Conservation (phyloP, 2,113 vertebrate species). For the Chrysochloris asiatica region DNA sequence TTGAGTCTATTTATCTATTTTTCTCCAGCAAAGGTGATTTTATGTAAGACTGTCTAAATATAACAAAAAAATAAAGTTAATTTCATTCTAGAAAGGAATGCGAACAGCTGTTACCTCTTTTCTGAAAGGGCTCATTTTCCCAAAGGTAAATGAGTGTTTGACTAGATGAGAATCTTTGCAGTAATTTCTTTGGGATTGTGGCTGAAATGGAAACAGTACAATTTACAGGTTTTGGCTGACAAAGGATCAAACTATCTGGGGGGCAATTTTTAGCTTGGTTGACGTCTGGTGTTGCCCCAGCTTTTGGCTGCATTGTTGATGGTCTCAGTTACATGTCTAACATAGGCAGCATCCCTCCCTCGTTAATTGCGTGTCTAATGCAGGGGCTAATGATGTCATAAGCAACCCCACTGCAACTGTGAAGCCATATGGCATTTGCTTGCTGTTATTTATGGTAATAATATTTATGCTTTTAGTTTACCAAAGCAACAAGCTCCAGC, state of each 20-base stretch:
- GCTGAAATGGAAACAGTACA: background rate
- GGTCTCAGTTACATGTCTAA: background rate
- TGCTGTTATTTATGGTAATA: slow-evolving; percentile 61
- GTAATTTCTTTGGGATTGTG: background rate
- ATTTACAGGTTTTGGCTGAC: background rate
- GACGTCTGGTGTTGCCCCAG: background rate
- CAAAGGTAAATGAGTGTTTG: slow-evolving; percentile 27
- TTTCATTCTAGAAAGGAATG: slow-evolving; percentile 28
- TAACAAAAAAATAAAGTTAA: slow-evolving; percentile 52
- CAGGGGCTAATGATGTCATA: slow-evolving; percentile 49
- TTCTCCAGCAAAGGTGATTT: slow-evolving; percentile 50
- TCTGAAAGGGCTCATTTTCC: slow-evolving; percentile 14
- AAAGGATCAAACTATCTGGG: background rate
- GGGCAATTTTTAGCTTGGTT: background rate
- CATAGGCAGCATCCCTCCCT: background rate
- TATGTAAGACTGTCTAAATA: slow-evolving; percentile 48
- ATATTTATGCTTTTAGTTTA: slow-evolving; percentile 23
- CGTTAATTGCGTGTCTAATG: slow-evolving; percentile 57
- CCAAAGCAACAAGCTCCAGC: background rate
- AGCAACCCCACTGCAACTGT: slow-evolving; percentile 35
- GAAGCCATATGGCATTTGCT: slow-evolving; percentile 53
- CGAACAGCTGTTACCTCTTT: slow-evolving; percentile 34
- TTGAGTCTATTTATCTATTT: slow-evolving; percentile 28
- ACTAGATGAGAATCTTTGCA: background rate
- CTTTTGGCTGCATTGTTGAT: background rate